Evolutionary conservation across 2,113 vertebrate genomes (phyloP).

Genomic region (Hystrix brachyura): DNA sequence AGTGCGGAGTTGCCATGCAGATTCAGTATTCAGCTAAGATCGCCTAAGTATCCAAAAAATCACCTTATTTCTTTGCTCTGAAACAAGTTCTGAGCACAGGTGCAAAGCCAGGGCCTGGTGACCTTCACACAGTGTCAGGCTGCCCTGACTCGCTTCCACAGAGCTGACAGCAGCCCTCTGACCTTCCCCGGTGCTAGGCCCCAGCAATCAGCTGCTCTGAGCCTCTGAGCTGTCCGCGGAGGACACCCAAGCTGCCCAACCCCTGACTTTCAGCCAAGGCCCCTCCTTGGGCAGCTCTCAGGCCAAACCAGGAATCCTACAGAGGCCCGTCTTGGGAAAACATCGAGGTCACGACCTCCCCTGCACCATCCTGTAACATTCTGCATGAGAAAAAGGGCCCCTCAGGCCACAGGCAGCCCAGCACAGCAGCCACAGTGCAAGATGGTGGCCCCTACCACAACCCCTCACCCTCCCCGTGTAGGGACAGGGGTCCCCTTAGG

Average conservation of each 20-base stretch:
- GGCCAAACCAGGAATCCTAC: not conserved
- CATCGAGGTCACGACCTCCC: not conserved
- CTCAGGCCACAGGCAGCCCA: fast-evolving
- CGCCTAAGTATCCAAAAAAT: not conserved
- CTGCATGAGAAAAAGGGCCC: not conserved
- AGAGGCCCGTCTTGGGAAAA: fast-evolving
- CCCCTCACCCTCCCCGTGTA: not conserved
- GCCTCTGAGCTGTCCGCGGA: not conserved
- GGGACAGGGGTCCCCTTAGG: no score
- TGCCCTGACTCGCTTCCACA: not conserved
- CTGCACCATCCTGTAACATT: not conserved
- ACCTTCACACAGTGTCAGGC: conserved; percentile 73
- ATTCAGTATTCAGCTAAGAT: not conserved
- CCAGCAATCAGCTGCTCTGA: fast-evolving
- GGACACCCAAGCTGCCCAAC: not conserved
- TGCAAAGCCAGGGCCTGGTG: not conserved
- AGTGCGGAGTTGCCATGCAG: not conserved
- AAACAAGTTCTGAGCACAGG: not conserved
- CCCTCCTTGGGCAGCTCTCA: not conserved
- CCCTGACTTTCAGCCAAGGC: conserved; percentile 57
- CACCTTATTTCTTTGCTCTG: not conserved
- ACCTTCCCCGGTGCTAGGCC: conserved; percentile 1
- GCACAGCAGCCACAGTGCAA: conserved; percentile 43
- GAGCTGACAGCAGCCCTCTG: not conserved
- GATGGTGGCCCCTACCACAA: conserved; percentile 72